Percentiles rank a stretch among this genome's conserved stretches.
phyloP scores from a whole-genome alignment of 2,113 vertebrate species.

The Gambusia holbrooki region DNA sequence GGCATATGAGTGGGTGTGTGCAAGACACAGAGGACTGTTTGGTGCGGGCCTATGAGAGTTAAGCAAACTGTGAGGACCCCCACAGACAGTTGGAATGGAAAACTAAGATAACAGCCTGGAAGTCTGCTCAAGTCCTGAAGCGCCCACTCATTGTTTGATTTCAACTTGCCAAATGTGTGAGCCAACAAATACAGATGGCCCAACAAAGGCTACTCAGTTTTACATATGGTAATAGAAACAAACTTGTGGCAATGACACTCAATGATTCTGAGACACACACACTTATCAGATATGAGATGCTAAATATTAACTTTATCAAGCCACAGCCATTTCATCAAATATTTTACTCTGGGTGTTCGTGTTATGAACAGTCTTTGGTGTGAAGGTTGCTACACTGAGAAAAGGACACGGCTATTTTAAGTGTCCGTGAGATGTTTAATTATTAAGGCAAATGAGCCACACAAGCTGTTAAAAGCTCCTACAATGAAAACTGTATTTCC shows the following conservation, averaged over 20 bases:
- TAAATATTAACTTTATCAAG: not conserved
- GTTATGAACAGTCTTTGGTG: too few species aligned
- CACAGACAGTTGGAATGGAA: constrained; percentile 9
- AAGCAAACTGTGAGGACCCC: constrained; percentile 14
- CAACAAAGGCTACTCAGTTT: constrained; percentile 22
- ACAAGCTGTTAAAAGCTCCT: too few species aligned
- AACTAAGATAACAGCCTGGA: constrained; percentile 16
- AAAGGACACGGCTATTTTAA: too few species aligned
- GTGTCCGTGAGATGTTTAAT: too few species aligned
- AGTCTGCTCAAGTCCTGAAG: constrained; percentile 4
- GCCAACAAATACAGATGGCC: constrained; percentile 3
- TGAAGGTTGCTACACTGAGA: too few species aligned
- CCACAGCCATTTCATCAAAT: too few species aligned
- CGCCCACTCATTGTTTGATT: constrained; percentile 21
- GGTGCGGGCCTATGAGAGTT: constrained; percentile 9
- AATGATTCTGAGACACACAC: not conserved
- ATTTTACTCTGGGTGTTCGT: too few species aligned
- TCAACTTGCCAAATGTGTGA: constrained; percentile 2
- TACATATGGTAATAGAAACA: constrained; percentile 31
- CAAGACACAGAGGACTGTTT: constrained; percentile 21
- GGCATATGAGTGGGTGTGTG: constrained; percentile 6
- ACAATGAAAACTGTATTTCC: too few species aligned
- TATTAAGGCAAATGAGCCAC: too few species aligned
- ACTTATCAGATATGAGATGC: not conserved
- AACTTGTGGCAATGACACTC: not conserved